Percentiles rank a stretch among this genome's conserved stretches.
Evolutionary conservation across 2,113 vertebrate species (phyloP).

Genomic region (Coregonus clupeaformis): DNA sequence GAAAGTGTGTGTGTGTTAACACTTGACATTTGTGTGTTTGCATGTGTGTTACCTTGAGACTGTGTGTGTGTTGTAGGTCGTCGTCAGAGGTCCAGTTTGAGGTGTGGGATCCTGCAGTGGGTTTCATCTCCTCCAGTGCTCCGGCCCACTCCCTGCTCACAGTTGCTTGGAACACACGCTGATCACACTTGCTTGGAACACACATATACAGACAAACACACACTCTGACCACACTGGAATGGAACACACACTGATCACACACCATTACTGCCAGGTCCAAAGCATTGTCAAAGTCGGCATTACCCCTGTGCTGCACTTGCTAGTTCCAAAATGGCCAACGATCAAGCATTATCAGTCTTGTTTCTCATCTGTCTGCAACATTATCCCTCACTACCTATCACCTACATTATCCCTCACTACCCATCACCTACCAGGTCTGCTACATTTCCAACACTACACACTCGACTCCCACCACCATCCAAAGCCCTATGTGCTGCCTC

Average conservation of each 20-base stretch:
- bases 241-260: neutral
- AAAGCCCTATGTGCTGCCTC: too few species aligned
- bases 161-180: slow-evolving; percentile 80
- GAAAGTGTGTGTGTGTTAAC: neutral
- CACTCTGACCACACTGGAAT: neutral
- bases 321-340: too few species aligned
- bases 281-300: too few species aligned
- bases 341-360: too few species aligned
- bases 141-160: slow-evolving; percentile 84
- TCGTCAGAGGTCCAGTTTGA: slow-evolving; percentile 71
- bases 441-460: too few species aligned
- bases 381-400: too few species aligned
- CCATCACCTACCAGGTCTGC: too few species aligned
- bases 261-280: too few species aligned
- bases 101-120: slow-evolving; percentile 74
- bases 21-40: neutral
- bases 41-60: neutral
- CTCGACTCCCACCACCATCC: too few species aligned
- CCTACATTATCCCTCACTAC: too few species aligned
- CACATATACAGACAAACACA: neutral
- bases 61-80: slow-evolving; percentile 59
- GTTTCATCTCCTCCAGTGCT: slow-evolving; percentile 73
- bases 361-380: too few species aligned
- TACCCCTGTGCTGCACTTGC: too few species aligned
- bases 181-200: slow-evolving; percentile 12